Base-by-base conservation (phyloP, 2,113 vertebrate genomes). In the Nyctereutes procyonoides region DNA sequence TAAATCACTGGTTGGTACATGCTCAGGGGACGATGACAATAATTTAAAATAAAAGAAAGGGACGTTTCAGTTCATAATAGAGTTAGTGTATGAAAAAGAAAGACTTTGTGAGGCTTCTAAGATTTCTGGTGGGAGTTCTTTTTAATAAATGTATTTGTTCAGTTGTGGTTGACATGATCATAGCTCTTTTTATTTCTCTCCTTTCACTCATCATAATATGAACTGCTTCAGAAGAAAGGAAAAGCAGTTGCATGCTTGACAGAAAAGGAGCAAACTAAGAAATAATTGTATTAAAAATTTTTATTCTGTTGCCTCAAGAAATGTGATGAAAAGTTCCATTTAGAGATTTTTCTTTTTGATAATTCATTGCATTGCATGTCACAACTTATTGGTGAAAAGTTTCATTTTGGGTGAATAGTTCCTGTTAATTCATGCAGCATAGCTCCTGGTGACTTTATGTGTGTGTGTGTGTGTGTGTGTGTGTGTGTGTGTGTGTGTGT, bases 11-110 rank as follows among this genome's bases (percentile, higher is more conserved):
- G 96, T 97, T 98, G 81, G 83, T 90, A 96, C 71, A 60, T 48
- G 74, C 90, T 96, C 85, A 6, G 77, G 87, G 93, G 94, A 96
- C 0, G 0, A 79, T 91, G 71, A 95, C 83, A 95, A 32, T 97
- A 96, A 97, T 97, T 97, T 97, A 96, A 96, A 96, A 96, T 96
- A 96, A 98, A 93, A 96, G 96, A 16, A 96, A 87, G 5, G 97
- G 71, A 91, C 2, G 8, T 94, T 97, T 97, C 71, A 74, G 53
- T 94, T 97, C 67, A 95, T 95, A 95, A 65, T 96, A 87, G 73
- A 85, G 58, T 55, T 96, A 56, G 17, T 32, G 28, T 88, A 58
- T 48, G 83, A 92, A 96, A 97, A 96, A 94, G 81, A 93, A 74
- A 77, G 86, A 77, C 73, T 90, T 77, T 32, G 93, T 22, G 81